phyloP scores from a whole-genome alignment of 2,113 vertebrate species.

The Seriola aureovittata region DNA sequence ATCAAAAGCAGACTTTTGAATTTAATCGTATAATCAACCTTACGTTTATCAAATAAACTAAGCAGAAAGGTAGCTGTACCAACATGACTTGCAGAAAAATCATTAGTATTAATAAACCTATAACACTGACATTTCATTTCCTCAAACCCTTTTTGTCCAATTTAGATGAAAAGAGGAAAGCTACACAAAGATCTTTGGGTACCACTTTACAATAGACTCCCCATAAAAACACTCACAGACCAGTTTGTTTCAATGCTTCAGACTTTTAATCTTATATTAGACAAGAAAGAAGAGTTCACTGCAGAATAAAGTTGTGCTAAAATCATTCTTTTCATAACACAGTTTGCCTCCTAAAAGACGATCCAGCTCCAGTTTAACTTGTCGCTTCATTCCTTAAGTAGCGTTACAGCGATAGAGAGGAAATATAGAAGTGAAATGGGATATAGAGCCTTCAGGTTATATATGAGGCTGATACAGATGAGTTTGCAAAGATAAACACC shows the following conservation, averaged over 20 bases:
- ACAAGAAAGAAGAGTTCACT: neutral
- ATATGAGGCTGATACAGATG: neutral
- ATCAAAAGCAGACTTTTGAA: no score
- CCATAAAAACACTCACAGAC: neutral
- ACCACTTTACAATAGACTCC: no score
- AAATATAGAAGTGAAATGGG: neutral
- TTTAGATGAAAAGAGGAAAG: no score
- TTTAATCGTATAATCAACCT: no score
- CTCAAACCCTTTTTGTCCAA: no score
- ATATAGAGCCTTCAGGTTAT: neutral
- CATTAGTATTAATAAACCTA: no score
- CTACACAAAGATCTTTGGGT: no score
- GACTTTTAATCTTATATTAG: neutral
- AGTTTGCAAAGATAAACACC: neutral
- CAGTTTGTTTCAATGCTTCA: neutral
- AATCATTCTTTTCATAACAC: neutral
- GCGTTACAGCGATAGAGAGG: neutral
- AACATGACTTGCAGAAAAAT: no score
- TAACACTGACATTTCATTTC: no score
- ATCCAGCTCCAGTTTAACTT: neutral
- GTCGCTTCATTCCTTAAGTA: neutral
- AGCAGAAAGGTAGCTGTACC: no score
- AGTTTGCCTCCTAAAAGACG: neutral
- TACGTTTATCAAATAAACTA: no score
- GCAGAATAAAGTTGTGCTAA: neutral